Evolutionary conservation across 2,888 invertebrate genomes (phyloP).

Genomic region (Junonia oenone): DNA sequence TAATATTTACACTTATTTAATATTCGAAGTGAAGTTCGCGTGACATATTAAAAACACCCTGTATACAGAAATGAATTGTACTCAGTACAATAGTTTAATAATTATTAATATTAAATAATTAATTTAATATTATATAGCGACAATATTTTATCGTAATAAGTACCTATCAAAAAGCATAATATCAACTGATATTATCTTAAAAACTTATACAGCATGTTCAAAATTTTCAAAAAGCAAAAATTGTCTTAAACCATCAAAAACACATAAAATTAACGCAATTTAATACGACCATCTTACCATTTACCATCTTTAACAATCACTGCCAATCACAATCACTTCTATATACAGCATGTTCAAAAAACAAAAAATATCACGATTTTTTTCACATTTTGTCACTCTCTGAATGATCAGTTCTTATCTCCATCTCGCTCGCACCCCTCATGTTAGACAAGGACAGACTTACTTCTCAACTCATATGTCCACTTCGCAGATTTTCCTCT

Average conservation of each 20-base stretch:
- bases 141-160: too few species aligned
- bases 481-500: conserved; percentile 73
- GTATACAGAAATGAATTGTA: background rate
- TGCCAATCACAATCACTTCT: too few species aligned
- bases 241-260: too few species aligned
- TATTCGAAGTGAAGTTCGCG: conserved; percentile 5
- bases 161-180: background rate
- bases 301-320: too few species aligned
- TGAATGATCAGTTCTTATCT: background rate
- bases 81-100: too few species aligned
- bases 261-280: too few species aligned
- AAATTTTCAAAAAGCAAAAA: background rate
- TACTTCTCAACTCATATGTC: conserved; percentile 61
- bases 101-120: too few species aligned
- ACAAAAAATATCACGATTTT: conserved; percentile 10
- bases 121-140: too few species aligned
- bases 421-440: background rate
- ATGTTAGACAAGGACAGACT: conserved; percentile 6
- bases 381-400: too few species aligned
- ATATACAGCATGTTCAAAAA: conserved; percentile 6
- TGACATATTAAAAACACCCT: background rate
- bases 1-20: conserved; percentile 5
- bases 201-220: background rate
- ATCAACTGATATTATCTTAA: background rate
- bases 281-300: too few species aligned